Evolutionary conservation across 1,140 invertebrate genomes (phyloP).

Genomic region (Bombus balteatus): DNA sequence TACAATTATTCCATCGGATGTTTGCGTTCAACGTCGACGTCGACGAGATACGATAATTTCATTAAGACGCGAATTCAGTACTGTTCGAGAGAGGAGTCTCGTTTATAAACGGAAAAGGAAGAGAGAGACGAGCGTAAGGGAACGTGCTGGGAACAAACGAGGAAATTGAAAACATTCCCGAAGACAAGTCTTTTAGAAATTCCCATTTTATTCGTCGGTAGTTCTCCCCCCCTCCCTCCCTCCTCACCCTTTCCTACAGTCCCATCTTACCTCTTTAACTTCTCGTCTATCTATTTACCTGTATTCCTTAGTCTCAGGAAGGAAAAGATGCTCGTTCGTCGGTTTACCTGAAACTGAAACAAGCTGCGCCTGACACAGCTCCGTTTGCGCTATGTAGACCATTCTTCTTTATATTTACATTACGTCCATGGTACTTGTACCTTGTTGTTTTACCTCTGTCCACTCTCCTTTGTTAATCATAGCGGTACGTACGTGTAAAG

Average conservation of each 20-base stretch:
- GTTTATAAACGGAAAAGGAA: neutral
- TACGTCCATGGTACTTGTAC: neutral
- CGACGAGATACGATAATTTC: neutral
- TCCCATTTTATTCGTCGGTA: neutral
- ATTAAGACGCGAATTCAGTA: neutral
- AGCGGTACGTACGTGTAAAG: neutral
- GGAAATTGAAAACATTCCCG: constrained; percentile 50
- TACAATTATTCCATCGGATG: neutral
- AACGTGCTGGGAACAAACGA: neutral
- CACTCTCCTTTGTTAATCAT: neutral
- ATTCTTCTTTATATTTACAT: neutral
- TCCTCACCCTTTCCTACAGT: no score
- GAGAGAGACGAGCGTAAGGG: neutral
- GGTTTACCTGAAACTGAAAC: constrained; percentile 28
- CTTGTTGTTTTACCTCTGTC: neutral
- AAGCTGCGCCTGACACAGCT: constrained; percentile 1
- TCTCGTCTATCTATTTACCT: constrained; percentile 15
- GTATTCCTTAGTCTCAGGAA: neutral
- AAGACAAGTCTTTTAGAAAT: constrained; percentile 35
- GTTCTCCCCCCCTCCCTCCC: no score
- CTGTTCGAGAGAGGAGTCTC: neutral
- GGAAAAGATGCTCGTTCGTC: constrained; percentile 3
- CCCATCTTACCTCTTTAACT: neutral
- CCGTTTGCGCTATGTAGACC: neutral
- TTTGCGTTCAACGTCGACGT: neutral